A percentile compares a stretch with the other conserved stretches of the same genome.
Evolutionary conservation across 2,888 invertebrate species (phyloP).

Genomic region (Tyria jacobaeae): DNA sequence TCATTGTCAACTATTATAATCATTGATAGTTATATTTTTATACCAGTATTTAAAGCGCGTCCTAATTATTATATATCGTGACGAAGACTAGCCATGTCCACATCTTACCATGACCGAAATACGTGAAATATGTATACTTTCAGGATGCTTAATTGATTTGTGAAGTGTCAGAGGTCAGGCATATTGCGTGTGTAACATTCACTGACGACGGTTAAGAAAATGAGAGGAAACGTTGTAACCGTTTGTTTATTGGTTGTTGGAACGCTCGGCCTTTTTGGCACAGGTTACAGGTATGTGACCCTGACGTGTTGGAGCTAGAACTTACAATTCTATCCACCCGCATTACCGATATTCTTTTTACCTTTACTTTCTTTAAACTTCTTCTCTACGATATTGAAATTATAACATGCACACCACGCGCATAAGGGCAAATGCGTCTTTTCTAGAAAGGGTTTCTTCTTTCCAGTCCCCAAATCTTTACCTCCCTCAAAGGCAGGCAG

Average conservation of each 20-base stretch:
- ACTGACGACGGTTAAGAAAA: constrained; percentile 13
- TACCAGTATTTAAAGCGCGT: background rate
- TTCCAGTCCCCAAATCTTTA: too few species aligned
- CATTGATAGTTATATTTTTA: background rate
- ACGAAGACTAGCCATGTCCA: constrained; percentile 5
- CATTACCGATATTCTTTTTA: too few species aligned
- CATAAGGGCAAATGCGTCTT: too few species aligned
- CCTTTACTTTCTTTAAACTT: too few species aligned
- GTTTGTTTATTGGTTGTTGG: background rate
- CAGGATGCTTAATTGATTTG: constrained; percentile 25
- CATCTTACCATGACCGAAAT: constrained; percentile 31
- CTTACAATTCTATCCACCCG: too few species aligned
- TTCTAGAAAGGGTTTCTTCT: too few species aligned
- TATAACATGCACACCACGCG: too few species aligned
- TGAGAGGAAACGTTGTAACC: background rate
- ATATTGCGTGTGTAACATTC: constrained; percentile 24
- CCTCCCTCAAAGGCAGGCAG: too few species aligned
- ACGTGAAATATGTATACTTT: constrained; percentile 24
- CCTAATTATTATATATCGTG: constrained; percentile 2
- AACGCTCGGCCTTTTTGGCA: background rate
- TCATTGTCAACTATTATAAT: too few species aligned
- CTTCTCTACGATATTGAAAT: too few species aligned
- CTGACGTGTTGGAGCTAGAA: too few species aligned
- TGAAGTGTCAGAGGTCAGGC: constrained; percentile 20
- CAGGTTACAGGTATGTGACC: too few species aligned